These are phyloP conservation scores for Hyaena hyaena DNA, from an alignment of 2,113 vertebrate genomes.

Conservation along the genomic window DNA sequence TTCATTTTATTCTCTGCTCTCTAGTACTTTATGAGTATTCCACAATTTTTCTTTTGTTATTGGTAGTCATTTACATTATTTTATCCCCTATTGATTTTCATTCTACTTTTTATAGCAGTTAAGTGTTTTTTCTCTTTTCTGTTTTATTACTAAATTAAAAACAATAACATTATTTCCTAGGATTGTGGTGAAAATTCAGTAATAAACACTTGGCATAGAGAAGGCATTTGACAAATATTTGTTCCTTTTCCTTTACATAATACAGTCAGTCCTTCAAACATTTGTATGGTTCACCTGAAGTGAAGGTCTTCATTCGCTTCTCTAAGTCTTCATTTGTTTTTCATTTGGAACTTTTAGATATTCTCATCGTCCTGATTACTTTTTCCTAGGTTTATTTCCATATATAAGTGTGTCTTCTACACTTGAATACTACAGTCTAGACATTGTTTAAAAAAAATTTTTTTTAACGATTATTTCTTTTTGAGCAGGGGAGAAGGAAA, in stretches of 20 bases:
- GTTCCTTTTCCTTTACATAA: not conserved
- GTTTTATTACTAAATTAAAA: constrained; percentile 21
- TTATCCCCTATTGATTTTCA: not conserved
- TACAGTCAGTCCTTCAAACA: not conserved
- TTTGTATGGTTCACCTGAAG: not conserved
- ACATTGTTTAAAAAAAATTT: not conserved
- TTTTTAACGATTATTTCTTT: too few relatives aligned
- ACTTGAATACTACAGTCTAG: not conserved
- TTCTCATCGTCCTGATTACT: not conserved
- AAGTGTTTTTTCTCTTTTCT: constrained; percentile 9
- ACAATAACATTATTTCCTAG: not conserved
- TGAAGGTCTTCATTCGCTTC: not conserved
- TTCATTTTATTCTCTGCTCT: not conserved
- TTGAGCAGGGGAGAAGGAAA: too few relatives aligned
- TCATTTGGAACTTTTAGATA: not conserved
- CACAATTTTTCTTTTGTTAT: not conserved
- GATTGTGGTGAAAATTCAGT: not conserved
- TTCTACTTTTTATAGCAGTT: not conserved
- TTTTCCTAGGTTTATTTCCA: not conserved
- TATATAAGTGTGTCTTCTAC: not conserved
- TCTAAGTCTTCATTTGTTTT: not conserved
- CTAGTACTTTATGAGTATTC: not conserved
- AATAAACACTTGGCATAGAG: not conserved
- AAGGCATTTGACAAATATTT: not conserved
- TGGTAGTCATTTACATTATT: constrained; percentile 15